A percentile compares a stretch with the other conserved stretches of the same genome.
phyloP scores from a whole-genome alignment of 30 jellyfish, hydroid and myxozoan genomes.

The Phacellophora camtschatica region DNA sequence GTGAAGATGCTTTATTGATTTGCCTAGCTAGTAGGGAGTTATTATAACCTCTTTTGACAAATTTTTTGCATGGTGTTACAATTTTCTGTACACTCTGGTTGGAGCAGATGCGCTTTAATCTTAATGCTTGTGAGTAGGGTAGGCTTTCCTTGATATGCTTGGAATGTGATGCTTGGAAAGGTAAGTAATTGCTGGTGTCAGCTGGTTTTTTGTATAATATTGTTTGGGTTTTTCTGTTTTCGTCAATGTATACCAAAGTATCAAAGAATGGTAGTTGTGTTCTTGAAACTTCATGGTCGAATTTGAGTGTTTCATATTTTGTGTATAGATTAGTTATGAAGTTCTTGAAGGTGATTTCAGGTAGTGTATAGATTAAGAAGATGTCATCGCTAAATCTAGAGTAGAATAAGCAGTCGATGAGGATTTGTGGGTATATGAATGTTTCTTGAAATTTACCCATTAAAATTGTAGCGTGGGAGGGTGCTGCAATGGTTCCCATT shows the following conservation, averaged over 20 bases:
- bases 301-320: background rate
- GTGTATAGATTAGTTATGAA: conserved; percentile 9
- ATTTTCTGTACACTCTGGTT: background rate
- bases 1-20: background rate
- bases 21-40: background rate
- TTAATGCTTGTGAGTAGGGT: conserved; percentile 30
- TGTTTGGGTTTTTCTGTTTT: conserved; percentile 19
- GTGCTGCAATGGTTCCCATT: conserved; percentile 59
- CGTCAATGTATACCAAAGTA: conserved; percentile 8
- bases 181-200: conserved; percentile 5
- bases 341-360: background rate
- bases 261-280: conserved; percentile 13
- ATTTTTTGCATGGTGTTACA: background rate
- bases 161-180: conserved; percentile 3
- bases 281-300: conserved; percentile 1
- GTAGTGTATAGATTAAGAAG: conserved; percentile 8
- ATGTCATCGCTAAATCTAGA: conserved; percentile 43
- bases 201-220: conserved; percentile 13
- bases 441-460: conserved; percentile 40
- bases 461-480: conserved; percentile 38
- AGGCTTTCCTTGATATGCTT: conserved; percentile 1
- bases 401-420: conserved; percentile 1
- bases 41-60: background rate
- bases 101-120: conserved; percentile 17
- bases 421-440: background rate